These are phyloP conservation scores for Ectemnius lituratus DNA, from an alignment of 2,888 invertebrate genomes.

Conservation along the genomic window DNA sequence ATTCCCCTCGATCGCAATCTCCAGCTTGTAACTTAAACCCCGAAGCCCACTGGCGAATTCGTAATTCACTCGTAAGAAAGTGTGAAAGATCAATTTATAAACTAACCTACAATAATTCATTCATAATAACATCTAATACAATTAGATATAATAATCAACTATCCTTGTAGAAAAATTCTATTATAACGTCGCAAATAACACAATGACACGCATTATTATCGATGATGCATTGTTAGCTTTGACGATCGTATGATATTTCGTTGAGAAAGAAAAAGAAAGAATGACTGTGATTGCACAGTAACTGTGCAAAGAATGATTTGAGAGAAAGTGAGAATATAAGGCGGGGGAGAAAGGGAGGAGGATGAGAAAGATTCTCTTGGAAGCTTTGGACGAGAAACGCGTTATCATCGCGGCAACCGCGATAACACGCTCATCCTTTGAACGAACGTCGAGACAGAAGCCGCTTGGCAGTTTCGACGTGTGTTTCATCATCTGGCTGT, in stretches of 20 bases:
- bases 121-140: too few species aligned
- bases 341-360: background rate
- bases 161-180: too few species aligned
- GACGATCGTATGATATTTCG: slow-evolving; percentile 34
- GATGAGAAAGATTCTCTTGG: slow-evolving; percentile 51
- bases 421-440: slow-evolving; percentile 59
- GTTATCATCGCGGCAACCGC: slow-evolving; percentile 40
- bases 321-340: background rate
- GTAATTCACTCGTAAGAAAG: too few species aligned
- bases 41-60: too few species aligned
- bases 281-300: background rate
- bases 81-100: too few species aligned
- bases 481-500: slow-evolving; percentile 53
- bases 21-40: background rate
- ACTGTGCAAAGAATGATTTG: background rate
- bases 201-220: slow-evolving; percentile 14
- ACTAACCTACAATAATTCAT: too few species aligned
- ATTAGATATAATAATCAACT: too few species aligned
- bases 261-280: slow-evolving; percentile 10
- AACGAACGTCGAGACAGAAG: slow-evolving; percentile 49
- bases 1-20: slow-evolving; percentile 41
- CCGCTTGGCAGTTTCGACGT: slow-evolving; percentile 44
- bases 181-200: background rate
- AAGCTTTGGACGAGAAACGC: slow-evolving; percentile 56
- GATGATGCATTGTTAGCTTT: slow-evolving; percentile 16